These are phyloP conservation scores for Odocoileus virginianus DNA, from an alignment of 2,113 vertebrate genomes.

Conservation along the genomic window DNA sequence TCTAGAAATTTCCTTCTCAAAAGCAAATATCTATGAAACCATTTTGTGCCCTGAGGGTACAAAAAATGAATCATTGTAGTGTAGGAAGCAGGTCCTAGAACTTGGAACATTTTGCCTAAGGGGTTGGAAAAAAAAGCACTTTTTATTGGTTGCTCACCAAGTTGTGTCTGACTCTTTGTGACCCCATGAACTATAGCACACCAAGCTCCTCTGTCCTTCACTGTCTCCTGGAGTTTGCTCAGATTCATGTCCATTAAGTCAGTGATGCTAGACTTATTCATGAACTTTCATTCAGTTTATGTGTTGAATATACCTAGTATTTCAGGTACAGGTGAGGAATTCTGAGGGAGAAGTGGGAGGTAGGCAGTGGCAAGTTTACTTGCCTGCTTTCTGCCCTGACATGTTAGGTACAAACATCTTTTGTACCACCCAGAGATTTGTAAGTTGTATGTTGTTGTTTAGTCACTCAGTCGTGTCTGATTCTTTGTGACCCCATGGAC, in stretches of 20 bases:
- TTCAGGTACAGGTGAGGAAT: neutral
- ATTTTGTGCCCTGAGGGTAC: neutral
- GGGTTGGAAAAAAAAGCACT: neutral
- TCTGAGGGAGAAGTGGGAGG: neutral
- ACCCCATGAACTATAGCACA: neutral
- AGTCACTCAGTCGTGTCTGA: rapidly evolving
- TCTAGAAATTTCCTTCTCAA: neutral
- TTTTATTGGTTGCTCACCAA: neutral
- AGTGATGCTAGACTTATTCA: neutral
- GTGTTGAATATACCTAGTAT: neutral
- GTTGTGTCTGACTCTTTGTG: neutral
- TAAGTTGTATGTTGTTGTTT: neutral
- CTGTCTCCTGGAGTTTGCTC: neutral
- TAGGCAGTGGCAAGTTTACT: no score
- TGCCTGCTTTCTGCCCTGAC: neutral
- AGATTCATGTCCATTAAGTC: neutral
- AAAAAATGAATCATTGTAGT: neutral
- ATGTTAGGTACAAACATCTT: neutral
- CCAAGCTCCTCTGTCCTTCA: neutral
- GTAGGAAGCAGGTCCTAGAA: neutral
- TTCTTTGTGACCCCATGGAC: neutral
- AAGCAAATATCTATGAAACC: neutral
- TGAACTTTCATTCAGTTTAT: neutral
- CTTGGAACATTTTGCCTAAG: neutral
- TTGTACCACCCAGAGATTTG: neutral